Conservation (phyloP, 2,888 invertebrate genomes). For the Drosophila vallismaia region DNA sequence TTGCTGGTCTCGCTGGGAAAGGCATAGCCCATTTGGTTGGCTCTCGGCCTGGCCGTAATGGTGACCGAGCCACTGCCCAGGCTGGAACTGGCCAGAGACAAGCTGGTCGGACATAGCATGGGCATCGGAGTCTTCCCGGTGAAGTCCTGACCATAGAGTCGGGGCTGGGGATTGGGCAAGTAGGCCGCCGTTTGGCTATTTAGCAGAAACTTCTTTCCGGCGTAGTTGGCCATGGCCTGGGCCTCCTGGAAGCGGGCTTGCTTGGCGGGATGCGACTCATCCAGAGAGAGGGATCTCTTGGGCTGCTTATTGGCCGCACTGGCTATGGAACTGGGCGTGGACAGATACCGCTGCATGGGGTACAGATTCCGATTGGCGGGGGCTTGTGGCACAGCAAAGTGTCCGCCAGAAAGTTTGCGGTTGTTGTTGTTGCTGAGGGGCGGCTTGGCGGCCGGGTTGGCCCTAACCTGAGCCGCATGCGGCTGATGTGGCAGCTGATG, state of each 20-base stretch:
- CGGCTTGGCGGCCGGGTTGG: constrained; percentile 12
- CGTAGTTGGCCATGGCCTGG: constrained; percentile 35
- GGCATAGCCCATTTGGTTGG: constrained; percentile 21
- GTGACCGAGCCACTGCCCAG: constrained; percentile 46
- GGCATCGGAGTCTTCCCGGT: constrained; percentile 49
- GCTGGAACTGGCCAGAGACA: constrained; percentile 38
- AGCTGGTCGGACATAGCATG: constrained; percentile 40
- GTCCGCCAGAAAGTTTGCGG: constrained; percentile 50
- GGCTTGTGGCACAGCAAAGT: constrained; percentile 81
- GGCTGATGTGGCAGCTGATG: constrained; percentile 7
- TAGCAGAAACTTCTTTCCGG: constrained; percentile 39
- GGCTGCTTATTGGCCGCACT: constrained; percentile 81
- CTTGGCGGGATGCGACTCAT: constrained; percentile 71
- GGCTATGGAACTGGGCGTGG: constrained; percentile 82
- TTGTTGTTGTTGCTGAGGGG: constrained; percentile 41
- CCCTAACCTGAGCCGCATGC: not conserved
- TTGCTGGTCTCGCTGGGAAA: constrained; percentile 26
- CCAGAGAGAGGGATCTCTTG: constrained; percentile 81
- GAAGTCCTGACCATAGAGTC: constrained; percentile 54
- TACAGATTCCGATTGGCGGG: constrained; percentile 61
- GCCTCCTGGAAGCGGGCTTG: constrained; percentile 68
- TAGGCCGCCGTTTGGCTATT: constrained; percentile 17
- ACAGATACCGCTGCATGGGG: constrained; percentile 69
- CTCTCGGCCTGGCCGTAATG: constrained; percentile 51
- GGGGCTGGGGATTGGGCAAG: constrained; percentile 40